phyloP scores from a whole-genome alignment of 2,797 vertebrate genomes.

The Sternotherus odoratus region DNA sequence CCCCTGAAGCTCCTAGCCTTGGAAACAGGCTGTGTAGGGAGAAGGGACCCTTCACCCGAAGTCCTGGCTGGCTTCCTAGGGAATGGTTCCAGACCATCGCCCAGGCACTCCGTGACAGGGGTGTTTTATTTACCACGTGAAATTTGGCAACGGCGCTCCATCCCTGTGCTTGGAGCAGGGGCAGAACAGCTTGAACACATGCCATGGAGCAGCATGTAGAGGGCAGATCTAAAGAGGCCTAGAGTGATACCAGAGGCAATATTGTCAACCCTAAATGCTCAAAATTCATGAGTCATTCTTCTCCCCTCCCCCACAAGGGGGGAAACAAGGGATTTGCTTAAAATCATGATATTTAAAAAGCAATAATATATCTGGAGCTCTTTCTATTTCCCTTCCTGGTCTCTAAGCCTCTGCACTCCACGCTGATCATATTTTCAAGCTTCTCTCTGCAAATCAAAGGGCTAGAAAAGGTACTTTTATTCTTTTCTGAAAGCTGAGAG shows the following conservation, averaged over 20 bases:
- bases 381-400: neutral
- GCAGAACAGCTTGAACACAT: neutral
- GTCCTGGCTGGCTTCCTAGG: too few relatives aligned
- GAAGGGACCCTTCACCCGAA: too few relatives aligned
- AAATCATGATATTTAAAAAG: neutral
- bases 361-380: neutral
- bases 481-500: neutral
- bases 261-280: neutral
- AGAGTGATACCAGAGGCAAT: neutral
- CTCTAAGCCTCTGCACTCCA: neutral
- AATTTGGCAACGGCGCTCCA: neutral
- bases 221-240: neutral
- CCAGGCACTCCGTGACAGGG: too few relatives aligned
- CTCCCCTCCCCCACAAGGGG: neutral
- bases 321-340: neutral
- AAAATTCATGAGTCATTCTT: neutral
- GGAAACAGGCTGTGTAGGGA: too few relatives aligned
- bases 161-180: neutral
- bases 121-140: too few relatives aligned
- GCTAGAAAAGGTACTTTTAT: neutral
- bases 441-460: neutral
- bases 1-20: too few relatives aligned
- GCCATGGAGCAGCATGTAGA: neutral
- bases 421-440: neutral
- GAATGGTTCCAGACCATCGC: too few relatives aligned